These are phyloP conservation scores for Cistogaster globosa DNA, from an alignment of 2,888 invertebrate genomes.

Conservation along the genomic window DNA sequence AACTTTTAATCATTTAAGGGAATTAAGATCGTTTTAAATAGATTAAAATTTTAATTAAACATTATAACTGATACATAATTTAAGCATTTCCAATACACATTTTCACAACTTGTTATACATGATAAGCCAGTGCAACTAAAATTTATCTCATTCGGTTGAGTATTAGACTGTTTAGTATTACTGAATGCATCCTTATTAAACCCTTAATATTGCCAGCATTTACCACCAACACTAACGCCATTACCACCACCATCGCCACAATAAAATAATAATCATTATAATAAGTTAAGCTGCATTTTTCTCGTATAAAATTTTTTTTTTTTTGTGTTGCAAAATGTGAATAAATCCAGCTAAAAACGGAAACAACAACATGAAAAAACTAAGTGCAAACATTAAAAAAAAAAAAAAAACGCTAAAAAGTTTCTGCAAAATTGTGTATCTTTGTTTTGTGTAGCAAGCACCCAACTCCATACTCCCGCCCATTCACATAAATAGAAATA, in stretches of 20 bases:
- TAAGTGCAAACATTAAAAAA: conserved; percentile 22
- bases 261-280: conserved; percentile 51
- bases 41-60: background rate
- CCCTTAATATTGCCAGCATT: conserved; percentile 4
- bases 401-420: conserved; percentile 13
- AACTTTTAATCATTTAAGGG: too few species aligned
- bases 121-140: background rate
- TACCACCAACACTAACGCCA: conserved; percentile 10
- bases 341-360: conserved; percentile 45
- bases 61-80: background rate
- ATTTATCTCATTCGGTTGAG: background rate
- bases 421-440: conserved; percentile 30
- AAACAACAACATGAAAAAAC: conserved; percentile 47
- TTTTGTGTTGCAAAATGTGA: background rate
- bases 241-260: conserved; percentile 1
- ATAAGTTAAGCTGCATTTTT: conserved; percentile 31
- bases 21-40: too few species aligned
- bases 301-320: conserved; percentile 28
- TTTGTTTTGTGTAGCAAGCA: background rate
- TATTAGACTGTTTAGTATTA: background rate
- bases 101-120: background rate
- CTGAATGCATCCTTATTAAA: background rate
- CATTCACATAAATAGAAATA: conserved; percentile 32
- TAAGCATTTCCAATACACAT: background rate
- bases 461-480: background rate